A percentile compares a stretch with the other conserved stretches of the same genome.
Evolutionary conservation across 2,113 vertebrate genomes (phyloP).

Genomic region (Oryzias melastigma): DNA sequence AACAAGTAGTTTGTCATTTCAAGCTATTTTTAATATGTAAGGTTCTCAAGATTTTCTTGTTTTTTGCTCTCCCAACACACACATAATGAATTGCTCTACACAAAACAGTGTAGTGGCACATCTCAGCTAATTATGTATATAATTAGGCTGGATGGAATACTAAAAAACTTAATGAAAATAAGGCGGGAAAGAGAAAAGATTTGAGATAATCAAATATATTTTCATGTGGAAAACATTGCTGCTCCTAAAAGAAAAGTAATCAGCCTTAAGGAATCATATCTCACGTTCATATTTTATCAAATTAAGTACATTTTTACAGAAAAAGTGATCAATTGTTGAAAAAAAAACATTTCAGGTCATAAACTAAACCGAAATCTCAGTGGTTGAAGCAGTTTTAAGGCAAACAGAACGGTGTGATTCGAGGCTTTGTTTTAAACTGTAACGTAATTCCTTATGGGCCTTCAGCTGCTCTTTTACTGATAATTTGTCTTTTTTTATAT

Average conservation of each 20-base stretch:
- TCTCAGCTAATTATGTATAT: constrained; percentile 15
- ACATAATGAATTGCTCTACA: not conserved
- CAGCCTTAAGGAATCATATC: too few species aligned
- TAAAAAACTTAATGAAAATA: not conserved
- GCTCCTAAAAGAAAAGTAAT: too few species aligned
- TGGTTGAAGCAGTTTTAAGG: not conserved
- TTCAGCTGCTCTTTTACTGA: constrained; percentile 1
- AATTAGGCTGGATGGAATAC: too few species aligned
- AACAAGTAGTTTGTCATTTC: not conserved
- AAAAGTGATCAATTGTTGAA: too few species aligned
- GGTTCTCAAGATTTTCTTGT: not conserved
- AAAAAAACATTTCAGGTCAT: not conserved
- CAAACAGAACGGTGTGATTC: not conserved
- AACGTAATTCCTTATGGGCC: constrained; percentile 30
- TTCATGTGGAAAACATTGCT: too few species aligned
- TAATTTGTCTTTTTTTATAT: too few species aligned
- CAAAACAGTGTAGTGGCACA: not conserved
- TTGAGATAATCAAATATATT: not conserved
- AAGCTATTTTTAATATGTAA: not conserved
- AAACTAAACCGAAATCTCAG: not conserved
- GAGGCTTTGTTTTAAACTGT: constrained; percentile 26
- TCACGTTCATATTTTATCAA: too few species aligned
- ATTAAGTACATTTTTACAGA: too few species aligned
- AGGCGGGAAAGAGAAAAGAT: constrained; percentile 15
- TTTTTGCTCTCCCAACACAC: not conserved